Base-by-base conservation (phyloP, 37 sponge, comb jelly and placozoan genomes). In the Chondrilla cf. caribensis region DNA sequence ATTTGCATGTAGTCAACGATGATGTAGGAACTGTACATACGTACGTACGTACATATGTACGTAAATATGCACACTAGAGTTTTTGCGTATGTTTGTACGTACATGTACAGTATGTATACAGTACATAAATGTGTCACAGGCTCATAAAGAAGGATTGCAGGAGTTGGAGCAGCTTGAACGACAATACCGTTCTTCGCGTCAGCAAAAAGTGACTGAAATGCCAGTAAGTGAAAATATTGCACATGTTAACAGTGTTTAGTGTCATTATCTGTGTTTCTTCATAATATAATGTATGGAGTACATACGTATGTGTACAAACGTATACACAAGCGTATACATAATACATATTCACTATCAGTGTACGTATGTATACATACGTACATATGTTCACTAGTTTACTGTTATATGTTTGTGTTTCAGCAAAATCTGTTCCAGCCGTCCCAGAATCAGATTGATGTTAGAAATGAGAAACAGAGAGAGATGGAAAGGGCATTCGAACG, bases 401-500 rank as follows among this genome's bases (percentile, higher is more conserved):
- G 51, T 47, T 11, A 47, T 11, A 47, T 47, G 51, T 11, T 4
- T 47, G 78, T 70, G 58, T 51, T 59, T 0, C 72, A 91, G 92
- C 33, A 54, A 18, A 89, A 89, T 84, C 60, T 93, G 65, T 93
- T 88, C 60, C 93, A 86, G 84, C 90, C 90, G 0, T 29, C 70
- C 8, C 87, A 93, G 37, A 79, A 51, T 31, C 73, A 86, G 73
- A 38, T 83, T 25, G 90, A 84, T 18, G 71, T 77, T 37, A 55
- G 38, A 41, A 78, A 31, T 25, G 87, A 88, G 82, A 87, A 84
- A 64, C 90, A 93, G 83, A 86, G 84, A 42, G 90, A 93, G 24
- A 86, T 93, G 90, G 89, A 93, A 79, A 81, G 83, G 64, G 93
- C 84, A 19, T 93, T 93, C 81, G 93, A 93, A 80, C 73, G 76